Conservation (phyloP, 1,140 invertebrate species). For the Eurosta solidaginis region DNA sequence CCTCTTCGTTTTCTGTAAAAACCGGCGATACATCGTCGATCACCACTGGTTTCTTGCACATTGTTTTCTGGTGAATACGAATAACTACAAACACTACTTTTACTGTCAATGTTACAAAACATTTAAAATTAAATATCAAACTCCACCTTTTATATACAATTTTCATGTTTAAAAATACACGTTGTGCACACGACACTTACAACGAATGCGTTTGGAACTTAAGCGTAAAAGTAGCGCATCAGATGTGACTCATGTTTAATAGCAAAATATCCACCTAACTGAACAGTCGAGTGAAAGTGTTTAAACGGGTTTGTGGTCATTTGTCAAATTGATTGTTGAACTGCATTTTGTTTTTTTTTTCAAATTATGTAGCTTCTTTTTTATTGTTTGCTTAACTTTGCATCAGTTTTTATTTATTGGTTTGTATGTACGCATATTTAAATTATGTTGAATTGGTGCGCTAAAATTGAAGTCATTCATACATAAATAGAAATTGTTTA, state of each 20-base stretch:
- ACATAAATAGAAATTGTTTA: not conserved
- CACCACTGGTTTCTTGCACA: too few species aligned
- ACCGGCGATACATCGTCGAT: too few species aligned
- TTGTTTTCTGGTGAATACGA: too few species aligned
- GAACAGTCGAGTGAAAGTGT: constrained; percentile 8
- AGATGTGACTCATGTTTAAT: not conserved
- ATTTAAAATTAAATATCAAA: too few species aligned
- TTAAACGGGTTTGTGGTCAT: constrained; percentile 22
- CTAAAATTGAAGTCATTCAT: not conserved
- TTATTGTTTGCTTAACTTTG: not conserved
- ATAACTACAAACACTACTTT: too few species aligned
- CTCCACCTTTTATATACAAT: too few species aligned
- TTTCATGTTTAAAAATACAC: too few species aligned
- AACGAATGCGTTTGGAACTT: not conserved
- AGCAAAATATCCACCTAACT: not conserved
- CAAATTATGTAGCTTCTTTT: not conserved
- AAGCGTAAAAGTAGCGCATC: not conserved
- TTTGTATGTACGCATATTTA: not conserved
- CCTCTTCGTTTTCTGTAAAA: too few species aligned
- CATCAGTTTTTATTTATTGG: not conserved
- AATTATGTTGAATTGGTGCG: not conserved
- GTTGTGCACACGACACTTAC: too few species aligned
- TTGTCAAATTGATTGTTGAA: not conserved
- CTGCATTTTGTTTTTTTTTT: not conserved
- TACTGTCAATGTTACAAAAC: too few species aligned